A percentile compares a stretch with the other conserved stretches of the same genome.
These are phyloP conservation scores for Arctocebus calabarensis DNA, from an alignment of 2,797 vertebrate species.

Conservation along the genomic window DNA sequence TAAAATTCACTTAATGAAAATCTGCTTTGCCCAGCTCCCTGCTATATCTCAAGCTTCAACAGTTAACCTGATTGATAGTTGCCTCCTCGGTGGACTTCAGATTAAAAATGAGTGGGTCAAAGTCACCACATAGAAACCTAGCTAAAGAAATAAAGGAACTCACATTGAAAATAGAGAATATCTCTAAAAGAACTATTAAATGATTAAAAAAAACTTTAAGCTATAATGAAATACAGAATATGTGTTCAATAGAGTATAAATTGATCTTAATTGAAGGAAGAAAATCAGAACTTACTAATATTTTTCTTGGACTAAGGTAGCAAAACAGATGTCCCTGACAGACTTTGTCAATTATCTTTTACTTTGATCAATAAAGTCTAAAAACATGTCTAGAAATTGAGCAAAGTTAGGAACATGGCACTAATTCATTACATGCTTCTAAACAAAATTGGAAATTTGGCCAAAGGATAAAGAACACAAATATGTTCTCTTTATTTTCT, in stretches of 20 bases:
- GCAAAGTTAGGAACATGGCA: neutral
- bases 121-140: neutral
- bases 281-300: neutral
- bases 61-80: neutral
- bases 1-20: neutral
- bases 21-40: neutral
- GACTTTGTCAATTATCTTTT: neutral
- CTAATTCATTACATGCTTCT: accelerated
- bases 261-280: neutral
- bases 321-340: neutral
- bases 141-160: neutral
- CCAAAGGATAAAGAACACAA: neutral
- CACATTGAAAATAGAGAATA: neutral
- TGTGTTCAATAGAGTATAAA: neutral
- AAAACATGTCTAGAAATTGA: neutral
- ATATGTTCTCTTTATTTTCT: neutral
- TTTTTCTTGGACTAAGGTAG: neutral
- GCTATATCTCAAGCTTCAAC: neutral
- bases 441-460: neutral
- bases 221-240: neutral
- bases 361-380: neutral
- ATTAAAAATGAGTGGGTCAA: neutral
- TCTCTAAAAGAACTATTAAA: neutral
- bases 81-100: neutral
- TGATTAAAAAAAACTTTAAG: neutral